Base-by-base conservation (phyloP, 2,888 invertebrate genomes). In the Mythimna albipuncta region DNA sequence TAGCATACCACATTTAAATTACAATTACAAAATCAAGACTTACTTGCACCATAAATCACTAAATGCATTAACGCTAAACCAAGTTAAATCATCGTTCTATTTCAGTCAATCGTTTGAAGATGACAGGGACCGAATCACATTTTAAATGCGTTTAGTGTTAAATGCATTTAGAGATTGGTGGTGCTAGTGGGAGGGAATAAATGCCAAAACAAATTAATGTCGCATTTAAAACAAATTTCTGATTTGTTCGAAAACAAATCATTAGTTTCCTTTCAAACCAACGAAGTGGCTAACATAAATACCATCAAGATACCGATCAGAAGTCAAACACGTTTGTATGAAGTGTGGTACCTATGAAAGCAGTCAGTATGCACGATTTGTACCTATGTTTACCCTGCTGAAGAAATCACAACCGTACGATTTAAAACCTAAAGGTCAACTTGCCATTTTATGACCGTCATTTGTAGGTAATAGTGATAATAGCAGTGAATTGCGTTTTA, bases 231-330 rank as follows among this genome's bases (percentile, higher is more conserved):
- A 47, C 13, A 47, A 47, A 67, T 50, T 50, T 19, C 9, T 19
- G 19, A 66, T 77, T 77, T 66, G 6, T n/a, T 52, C 59, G 47
- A 67, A 78, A 68, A 72, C 69, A 65, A 75, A 81, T 73, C 63
- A 66, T 38, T 75, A 44, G 58, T 75, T 77, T 71, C 74, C 73
- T 70, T 79, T 67, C 41, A 61, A 66, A 77, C 57, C 62, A 44
- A 67, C 67, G 68, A 59, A 81, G 74, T 77, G 70, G 67, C 68
- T 41, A 80, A 78, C 69, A 71, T 76, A 84, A 87, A 84, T 83
- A 80, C 75, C 78, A 81, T 74, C 72, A 79, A 82, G 85, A 84
- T 85, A 81, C 72, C 70, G 38, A 85, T 85, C 82, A 66, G n/a
- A 77, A 68, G n/a, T 64, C 72, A 83, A 80, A 75, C 75, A 80